These are phyloP conservation scores for Tapera naevia DNA, from an alignment of 2,797 vertebrate species.

Conservation along the genomic window DNA sequence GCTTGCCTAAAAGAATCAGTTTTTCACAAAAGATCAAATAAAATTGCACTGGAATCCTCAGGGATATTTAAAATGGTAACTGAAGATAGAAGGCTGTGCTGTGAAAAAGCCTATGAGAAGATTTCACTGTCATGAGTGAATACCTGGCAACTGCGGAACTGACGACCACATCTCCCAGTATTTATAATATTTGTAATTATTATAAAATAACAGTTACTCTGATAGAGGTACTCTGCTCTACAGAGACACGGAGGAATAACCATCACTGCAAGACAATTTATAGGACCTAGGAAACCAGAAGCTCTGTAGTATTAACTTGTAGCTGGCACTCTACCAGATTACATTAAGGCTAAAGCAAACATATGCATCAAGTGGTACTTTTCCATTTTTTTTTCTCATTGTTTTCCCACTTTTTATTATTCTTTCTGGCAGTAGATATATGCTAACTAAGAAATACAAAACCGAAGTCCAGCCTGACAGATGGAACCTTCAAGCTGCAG, in stretches of 20 bases:
- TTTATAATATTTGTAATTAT: neutral
- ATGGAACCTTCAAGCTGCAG: neutral
- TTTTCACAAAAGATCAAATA: neutral
- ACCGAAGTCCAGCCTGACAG: neutral
- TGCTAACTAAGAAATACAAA: neutral
- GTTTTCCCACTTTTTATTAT: neutral
- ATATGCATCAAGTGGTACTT: neutral
- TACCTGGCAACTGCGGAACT: neutral
- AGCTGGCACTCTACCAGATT: neutral
- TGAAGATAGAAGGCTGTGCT: neutral
- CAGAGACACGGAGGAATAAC: neutral
- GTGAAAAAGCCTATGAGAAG: neutral
- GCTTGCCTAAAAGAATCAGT: neutral
- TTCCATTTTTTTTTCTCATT: neutral
- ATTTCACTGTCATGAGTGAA: neutral
- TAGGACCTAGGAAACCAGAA: neutral
- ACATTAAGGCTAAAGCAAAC: neutral
- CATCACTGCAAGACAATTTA: neutral
- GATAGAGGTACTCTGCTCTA: neutral
- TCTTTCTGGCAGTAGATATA: neutral
- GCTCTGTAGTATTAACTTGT: neutral
- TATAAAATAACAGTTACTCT: neutral
- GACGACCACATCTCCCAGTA: neutral
- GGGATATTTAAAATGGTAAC: neutral
- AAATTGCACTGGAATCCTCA: neutral